These are phyloP conservation scores for Dastarcus helophoroides DNA, from an alignment of 2,888 invertebrate species.

Conservation along the genomic window DNA sequence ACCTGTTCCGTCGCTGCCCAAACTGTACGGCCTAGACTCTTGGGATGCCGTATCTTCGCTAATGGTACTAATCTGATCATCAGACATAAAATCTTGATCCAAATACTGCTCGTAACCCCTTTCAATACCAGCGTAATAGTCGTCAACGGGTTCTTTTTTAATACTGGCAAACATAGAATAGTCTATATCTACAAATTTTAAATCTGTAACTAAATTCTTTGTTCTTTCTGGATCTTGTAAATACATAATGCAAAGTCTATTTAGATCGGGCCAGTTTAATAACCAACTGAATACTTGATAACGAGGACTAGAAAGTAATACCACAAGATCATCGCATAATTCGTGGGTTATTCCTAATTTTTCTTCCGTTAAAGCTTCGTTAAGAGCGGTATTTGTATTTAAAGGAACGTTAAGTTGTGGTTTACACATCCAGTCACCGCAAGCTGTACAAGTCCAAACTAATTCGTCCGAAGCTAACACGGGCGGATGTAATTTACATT, in stretches of 20 bases:
- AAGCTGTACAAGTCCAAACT: constrained; percentile 29
- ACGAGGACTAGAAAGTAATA: constrained; percentile 57
- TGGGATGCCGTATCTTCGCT: constrained; percentile 40
- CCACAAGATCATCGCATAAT: constrained; percentile 58
- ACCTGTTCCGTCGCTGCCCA: constrained; percentile 37
- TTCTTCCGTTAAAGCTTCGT: constrained; percentile 42
- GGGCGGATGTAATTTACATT: constrained; percentile 33
- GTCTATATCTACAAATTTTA: constrained; percentile 65
- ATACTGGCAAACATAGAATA: constrained; percentile 46
- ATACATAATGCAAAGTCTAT: constrained; percentile 45
- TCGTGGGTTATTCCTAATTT: constrained; percentile 53
- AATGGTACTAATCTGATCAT: constrained; percentile 23
- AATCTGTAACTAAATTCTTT: constrained; percentile 54
- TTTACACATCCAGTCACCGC: constrained; percentile 33
- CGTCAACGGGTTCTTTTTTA: constrained; percentile 46
- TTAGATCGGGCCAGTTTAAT: constrained; percentile 46
- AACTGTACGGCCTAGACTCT: constrained; percentile 37
- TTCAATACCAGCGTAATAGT: constrained; percentile 29
- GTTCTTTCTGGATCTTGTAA: constrained; percentile 47
- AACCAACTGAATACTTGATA: constrained; percentile 63
- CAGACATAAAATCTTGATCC: constrained; percentile 21
- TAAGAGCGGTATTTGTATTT: constrained; percentile 33
- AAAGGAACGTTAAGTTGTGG: constrained; percentile 27
- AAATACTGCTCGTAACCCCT: constrained; percentile 24
- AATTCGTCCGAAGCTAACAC: constrained; percentile 28